Conservation (phyloP, 2,797 vertebrate species). For the Lindbergichthys nudifrons region DNA sequence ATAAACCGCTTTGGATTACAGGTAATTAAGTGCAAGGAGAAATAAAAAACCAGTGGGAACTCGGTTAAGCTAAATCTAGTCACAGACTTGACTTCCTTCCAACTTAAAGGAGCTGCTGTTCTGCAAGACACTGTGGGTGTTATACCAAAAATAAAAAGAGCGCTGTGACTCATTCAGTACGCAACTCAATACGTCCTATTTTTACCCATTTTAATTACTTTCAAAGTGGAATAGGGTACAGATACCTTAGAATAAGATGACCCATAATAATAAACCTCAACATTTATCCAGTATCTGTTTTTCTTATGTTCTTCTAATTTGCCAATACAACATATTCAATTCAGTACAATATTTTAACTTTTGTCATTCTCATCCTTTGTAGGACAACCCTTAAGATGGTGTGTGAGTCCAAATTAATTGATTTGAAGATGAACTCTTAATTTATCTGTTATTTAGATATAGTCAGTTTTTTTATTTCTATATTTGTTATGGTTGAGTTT, state of each 20-base stretch:
- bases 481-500: not conserved
- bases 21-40: conserved; percentile 47
- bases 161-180: conserved; percentile 66
- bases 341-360: not conserved
- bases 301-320: not conserved
- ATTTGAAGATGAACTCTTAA: not conserved
- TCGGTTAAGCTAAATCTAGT: conserved; percentile 56
- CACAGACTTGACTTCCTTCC: conserved; percentile 70
- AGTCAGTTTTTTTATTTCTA: not conserved
- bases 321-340: not conserved
- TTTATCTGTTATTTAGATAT: too few species aligned
- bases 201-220: conserved; percentile 50
- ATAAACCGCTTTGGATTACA: conserved; percentile 44
- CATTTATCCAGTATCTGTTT: not conserved
- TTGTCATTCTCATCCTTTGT: not conserved
- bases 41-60: conserved; percentile 42
- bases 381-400: not conserved
- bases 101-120: conserved; percentile 66
- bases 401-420: not conserved
- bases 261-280: not conserved
- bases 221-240: conserved; percentile 34
- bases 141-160: conserved; percentile 63
- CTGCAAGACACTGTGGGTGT: conserved; percentile 72
- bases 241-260: conserved; percentile 21
- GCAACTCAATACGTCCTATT: conserved; percentile 58